Base-by-base conservation (phyloP, 1,140 invertebrate genomes). In the Sycophaga agraensis region DNA sequence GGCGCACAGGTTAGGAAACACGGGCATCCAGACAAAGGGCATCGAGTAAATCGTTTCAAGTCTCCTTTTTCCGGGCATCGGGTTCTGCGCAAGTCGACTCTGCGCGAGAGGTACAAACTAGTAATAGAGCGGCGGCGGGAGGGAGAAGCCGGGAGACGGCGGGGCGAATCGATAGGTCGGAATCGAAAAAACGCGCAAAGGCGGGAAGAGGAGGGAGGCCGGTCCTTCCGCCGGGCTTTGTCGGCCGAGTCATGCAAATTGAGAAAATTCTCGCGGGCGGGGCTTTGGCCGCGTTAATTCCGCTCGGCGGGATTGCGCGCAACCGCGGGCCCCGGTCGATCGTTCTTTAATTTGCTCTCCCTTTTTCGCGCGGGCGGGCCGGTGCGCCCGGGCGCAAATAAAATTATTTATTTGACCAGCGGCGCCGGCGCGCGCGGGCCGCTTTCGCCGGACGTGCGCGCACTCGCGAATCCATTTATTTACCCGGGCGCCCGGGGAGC, bases 391-490 rank as follows among this genome's bases (percentile, higher is more conserved):
- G 24, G 42, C 26, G 63, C 67, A 70, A 72, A 72, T 69, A 70
- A 72, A 72, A 72, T 72, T 72, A 72, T 70, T 69, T 69, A 69
- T 72, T 69, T 66, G 66, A 59, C 48, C 40, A 24, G 51, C 65
- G 39, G 53, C 54, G 51, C 42, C 46, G 56, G 58, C 34, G 49
- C 19, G 63, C 53, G 42, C 37, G 28, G 55, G 57, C 48, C 62
- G 59, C 64, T 50, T 66, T 66, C n/a, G 65, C 28, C 65, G 63
- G 60, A 71, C 70, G 69, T 69, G 66, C 62, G 60, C 14, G 57
- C 58, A 68, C 68, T 69, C 67, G 64, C 66, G 65, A 69, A 64
- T 72, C 68, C 68, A 70, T 72, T 72, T 72, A 72, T 72, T 70
- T 72, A 67, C 64, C 54, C 59, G 67, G 55, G 65, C 64, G 54